phyloP scores from a whole-genome alignment of 2,888 invertebrate species.

The Agonopterix arenella region DNA sequence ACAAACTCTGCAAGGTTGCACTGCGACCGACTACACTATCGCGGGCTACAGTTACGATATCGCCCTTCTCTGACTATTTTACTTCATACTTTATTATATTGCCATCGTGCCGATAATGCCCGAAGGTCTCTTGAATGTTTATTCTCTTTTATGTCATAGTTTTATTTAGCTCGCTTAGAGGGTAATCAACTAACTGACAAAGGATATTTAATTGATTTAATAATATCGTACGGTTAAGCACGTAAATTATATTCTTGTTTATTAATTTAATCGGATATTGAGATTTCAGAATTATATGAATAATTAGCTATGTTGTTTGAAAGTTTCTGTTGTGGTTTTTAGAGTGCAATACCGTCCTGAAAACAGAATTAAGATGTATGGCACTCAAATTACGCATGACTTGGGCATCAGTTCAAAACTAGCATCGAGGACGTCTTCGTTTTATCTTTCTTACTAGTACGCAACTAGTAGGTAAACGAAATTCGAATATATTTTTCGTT shows the following conservation, averaged over 20 bases:
- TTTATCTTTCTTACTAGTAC: neutral
- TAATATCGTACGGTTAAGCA: neutral
- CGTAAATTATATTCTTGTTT: too few relatives aligned
- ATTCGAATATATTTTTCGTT: constrained; percentile 3
- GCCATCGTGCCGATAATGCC: constrained; percentile 53
- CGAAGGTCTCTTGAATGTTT: constrained; percentile 48
- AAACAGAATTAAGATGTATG: too few relatives aligned
- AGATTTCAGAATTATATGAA: too few relatives aligned
- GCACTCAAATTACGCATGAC: constrained; percentile 1
- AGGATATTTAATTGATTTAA: neutral
- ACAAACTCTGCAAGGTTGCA: constrained; percentile 76
- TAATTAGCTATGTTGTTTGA: too few relatives aligned
- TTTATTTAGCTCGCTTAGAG: neutral
- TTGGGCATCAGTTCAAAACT: constrained; percentile 13
- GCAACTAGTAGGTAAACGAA: constrained; percentile 2
- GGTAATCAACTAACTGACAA: neutral
- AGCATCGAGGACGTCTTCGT: constrained; percentile 1
- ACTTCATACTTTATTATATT: constrained; percentile 50
- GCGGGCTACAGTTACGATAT: constrained; percentile 66
- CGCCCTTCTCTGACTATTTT: constrained; percentile 68
- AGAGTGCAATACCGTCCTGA: too few relatives aligned
- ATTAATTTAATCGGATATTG: too few relatives aligned
- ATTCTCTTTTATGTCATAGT: constrained; percentile 5
- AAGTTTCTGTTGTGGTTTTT: too few relatives aligned
- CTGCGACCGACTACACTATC: constrained; percentile 58